Evolutionary conservation across 2,113 vertebrate genomes (phyloP).

Genomic region (Notarius quadriscutis): DNA sequence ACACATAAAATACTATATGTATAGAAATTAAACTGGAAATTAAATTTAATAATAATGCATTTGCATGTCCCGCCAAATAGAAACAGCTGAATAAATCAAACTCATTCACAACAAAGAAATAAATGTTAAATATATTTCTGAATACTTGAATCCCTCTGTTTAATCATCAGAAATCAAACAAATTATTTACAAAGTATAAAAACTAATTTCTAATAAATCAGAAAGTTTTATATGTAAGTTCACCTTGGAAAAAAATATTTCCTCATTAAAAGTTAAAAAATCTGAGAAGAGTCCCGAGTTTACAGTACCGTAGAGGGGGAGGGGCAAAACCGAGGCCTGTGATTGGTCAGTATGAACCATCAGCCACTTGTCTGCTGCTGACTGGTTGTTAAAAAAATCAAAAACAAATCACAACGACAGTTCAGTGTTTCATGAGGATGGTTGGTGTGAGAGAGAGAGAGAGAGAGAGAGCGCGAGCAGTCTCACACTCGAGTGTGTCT

Average conservation of each 20-base stretch:
- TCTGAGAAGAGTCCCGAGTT: not conserved
- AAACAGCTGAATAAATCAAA: not conserved
- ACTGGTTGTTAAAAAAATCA: constrained; percentile 21
- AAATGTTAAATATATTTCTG: not conserved
- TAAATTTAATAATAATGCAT: not conserved
- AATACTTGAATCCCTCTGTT: not conserved
- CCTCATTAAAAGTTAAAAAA: constrained; percentile 28
- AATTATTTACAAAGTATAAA: constrained; percentile 31
- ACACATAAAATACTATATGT: not conserved
- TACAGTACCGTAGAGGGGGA: constrained; percentile 41
- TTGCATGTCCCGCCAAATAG: not conserved
- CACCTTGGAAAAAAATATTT: constrained; percentile 11
- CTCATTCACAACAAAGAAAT: not conserved
- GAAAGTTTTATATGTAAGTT: not conserved
- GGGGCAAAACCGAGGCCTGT: constrained; percentile 54
- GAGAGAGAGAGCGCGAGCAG: constrained; percentile 70
- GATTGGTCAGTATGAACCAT: constrained; percentile 51
- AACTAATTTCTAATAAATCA: constrained; percentile 13
- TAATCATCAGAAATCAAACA: not conserved
- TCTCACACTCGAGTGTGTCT: constrained; percentile 85
- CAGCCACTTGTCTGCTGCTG: constrained; percentile 36
- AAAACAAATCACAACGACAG: constrained; percentile 31
- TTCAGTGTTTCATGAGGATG: constrained; percentile 20
- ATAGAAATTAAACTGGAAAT: not conserved
- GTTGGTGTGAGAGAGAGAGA: not conserved